A percentile compares a stretch with the other conserved stretches of the same genome.
These are phyloP conservation scores for Dione juno DNA, from an alignment of 2,888 invertebrate species.

Conservation along the genomic window DNA sequence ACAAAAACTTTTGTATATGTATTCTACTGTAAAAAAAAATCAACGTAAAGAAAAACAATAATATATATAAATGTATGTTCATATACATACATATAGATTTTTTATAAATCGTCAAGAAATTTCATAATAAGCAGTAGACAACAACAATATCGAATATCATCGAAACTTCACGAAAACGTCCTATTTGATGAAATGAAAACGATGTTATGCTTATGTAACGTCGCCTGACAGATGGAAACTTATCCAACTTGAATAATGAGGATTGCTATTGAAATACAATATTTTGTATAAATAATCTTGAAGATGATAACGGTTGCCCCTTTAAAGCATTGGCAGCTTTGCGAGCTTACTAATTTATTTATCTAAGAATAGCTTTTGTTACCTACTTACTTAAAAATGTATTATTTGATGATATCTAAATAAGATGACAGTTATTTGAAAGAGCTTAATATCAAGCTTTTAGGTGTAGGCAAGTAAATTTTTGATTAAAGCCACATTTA, in stretches of 20 bases:
- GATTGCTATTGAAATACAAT: slow-evolving; percentile 10
- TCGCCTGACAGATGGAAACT: slow-evolving; percentile 18
- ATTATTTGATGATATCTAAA: too few species aligned
- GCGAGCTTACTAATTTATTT: too few species aligned
- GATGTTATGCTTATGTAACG: slow-evolving; percentile 19
- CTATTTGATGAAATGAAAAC: slow-evolving; percentile 25
- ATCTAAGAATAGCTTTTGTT: too few species aligned
- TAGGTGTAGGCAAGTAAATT: too few species aligned
- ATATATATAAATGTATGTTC: too few species aligned
- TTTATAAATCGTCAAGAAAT: not conserved
- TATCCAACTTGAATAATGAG: slow-evolving; percentile 24
- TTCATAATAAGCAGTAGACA: slow-evolving; percentile 1
- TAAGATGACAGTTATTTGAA: too few species aligned
- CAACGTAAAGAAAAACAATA: too few species aligned
- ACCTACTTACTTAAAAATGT: too few species aligned
- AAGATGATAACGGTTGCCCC: slow-evolving; percentile 1
- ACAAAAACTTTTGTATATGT: too few species aligned
- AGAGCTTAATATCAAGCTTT: too few species aligned
- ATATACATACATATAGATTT: not conserved
- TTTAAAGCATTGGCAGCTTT: not conserved
- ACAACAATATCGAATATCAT: slow-evolving; percentile 1
- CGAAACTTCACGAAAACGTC: slow-evolving; percentile 21
- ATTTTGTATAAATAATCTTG: slow-evolving; percentile 2
- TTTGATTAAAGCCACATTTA: too few species aligned
- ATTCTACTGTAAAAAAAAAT: too few species aligned